Conservation (phyloP, 2,113 vertebrate genomes). For the Acanthisitta chloris region DNA sequence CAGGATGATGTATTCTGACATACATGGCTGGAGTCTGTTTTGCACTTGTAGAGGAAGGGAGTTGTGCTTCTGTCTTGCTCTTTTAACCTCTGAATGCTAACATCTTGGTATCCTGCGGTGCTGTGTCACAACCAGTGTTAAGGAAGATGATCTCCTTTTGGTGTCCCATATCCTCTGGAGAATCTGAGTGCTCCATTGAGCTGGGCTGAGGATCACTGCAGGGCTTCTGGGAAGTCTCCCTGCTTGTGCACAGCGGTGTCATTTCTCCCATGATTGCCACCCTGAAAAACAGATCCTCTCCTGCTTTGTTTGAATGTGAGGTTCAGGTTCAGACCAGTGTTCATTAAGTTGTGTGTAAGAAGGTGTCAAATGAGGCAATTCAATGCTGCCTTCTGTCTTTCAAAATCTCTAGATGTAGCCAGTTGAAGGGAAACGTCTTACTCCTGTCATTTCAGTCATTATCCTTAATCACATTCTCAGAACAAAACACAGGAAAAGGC, state of each 20-base stretch:
- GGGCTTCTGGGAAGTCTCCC: no score
- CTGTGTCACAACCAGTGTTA: background rate
- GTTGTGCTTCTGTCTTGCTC: background rate
- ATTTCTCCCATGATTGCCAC: background rate
- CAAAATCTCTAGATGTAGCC: background rate
- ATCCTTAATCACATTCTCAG: background rate
- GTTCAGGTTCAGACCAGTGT: background rate
- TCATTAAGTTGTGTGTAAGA: background rate
- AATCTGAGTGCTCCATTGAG: background rate
- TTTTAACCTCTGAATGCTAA: background rate
- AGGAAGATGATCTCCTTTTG: background rate
- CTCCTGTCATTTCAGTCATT: background rate
- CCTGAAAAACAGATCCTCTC: background rate
- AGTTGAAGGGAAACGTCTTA: background rate
- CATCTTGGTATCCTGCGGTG: background rate
- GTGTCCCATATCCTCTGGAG: rapidly evolving
- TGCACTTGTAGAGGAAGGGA: background rate
- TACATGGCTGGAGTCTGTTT: background rate
- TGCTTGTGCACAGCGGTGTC: background rate
- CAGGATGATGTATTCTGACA: background rate
- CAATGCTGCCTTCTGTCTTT: background rate
- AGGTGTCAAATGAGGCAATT: background rate
- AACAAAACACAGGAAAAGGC: background rate
- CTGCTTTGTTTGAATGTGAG: background rate
- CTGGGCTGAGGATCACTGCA: background rate